phyloP scores from a whole-genome alignment of 2,888 invertebrate genomes.

The Dicranocentrus wangi region DNA sequence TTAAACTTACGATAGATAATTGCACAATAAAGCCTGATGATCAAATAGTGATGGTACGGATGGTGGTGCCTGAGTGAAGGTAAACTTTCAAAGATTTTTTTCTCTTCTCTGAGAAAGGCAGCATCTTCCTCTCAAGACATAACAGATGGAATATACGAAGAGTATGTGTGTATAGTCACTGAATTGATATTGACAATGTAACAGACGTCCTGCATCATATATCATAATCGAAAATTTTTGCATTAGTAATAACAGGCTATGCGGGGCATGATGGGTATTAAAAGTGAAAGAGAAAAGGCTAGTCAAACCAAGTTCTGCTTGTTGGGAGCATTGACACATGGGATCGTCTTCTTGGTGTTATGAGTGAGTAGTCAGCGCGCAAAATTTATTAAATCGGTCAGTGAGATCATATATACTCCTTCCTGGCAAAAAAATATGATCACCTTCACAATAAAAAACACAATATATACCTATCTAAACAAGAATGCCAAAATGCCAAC shows the following conservation, averaged over 20 bases:
- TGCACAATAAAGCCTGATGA: no score
- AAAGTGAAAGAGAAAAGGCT: constrained; percentile 58
- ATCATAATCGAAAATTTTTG: background rate
- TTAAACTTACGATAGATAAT: no score
- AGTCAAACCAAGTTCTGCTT: background rate
- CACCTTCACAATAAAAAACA: no score
- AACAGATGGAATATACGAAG: no score
- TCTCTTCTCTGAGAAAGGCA: background rate
- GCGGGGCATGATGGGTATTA: constrained; percentile 13
- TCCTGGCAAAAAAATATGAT: constrained; percentile 35
- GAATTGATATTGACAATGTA: constrained; percentile 1
- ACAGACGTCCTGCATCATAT: background rate
- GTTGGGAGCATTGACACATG: constrained; percentile 54
- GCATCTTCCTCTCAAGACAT: no score
- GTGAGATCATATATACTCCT: constrained; percentile 44
- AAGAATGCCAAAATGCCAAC: no score
- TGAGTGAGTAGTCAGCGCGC: constrained; percentile 45
- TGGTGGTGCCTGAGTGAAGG: no score
- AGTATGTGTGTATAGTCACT: no score
- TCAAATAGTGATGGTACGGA: no score
- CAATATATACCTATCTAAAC: no score
- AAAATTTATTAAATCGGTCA: constrained; percentile 56
- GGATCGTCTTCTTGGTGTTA: background rate
- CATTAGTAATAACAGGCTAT: background rate
- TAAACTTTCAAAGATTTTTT: constrained; percentile 1